Percentiles rank a stretch among this genome's conserved stretches.
Evolutionary conservation across 1,140 invertebrate genomes (phyloP).

Genomic region (Xylocopa sonorina): DNA sequence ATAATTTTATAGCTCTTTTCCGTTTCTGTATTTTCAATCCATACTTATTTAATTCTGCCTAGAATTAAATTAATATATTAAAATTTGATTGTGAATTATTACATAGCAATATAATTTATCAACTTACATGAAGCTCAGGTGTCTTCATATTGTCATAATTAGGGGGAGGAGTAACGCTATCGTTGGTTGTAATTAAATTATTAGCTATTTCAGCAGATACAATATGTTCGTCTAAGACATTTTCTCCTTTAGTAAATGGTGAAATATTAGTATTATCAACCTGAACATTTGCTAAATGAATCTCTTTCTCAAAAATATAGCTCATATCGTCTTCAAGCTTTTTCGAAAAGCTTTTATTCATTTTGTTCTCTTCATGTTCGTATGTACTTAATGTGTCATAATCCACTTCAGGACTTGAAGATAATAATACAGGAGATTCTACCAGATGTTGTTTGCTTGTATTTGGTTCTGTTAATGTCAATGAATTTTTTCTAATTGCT

Average conservation of each 20-base stretch:
- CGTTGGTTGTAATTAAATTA: no score
- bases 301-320: slow-evolving; percentile 35
- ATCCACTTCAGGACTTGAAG: slow-evolving; percentile 55
- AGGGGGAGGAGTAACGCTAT: slow-evolving; percentile 72
- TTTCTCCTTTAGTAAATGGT: slow-evolving; percentile 3
- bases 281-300: slow-evolving; percentile 48
- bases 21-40: slow-evolving; percentile 79
- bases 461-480: slow-evolving; percentile 9
- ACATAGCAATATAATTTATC: slow-evolving; percentile 25
- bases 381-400: slow-evolving; percentile 1
- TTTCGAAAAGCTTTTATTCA: neutral
- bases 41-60: slow-evolving; percentile 80
- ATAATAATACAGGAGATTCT: slow-evolving; percentile 41
- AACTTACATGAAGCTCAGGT: slow-evolving; percentile 77
- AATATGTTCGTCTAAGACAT: neutral
- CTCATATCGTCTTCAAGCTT: neutral
- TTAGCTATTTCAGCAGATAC: no score
- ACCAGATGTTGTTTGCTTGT: neutral
- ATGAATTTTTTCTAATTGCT: slow-evolving; percentile 1
- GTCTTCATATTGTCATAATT: slow-evolving; percentile 78
- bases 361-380: neutral
- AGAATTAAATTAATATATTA: slow-evolving; percentile 57
- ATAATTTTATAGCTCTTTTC: slow-evolving; percentile 77
- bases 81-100: slow-evolving; percentile 38
- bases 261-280: slow-evolving; percentile 23